Percentiles rank a stretch among this genome's conserved stretches.
These are phyloP conservation scores for Sepioteuthis lessoniana DNA, from an alignment of 2,888 invertebrate species.

Conservation along the genomic window DNA sequence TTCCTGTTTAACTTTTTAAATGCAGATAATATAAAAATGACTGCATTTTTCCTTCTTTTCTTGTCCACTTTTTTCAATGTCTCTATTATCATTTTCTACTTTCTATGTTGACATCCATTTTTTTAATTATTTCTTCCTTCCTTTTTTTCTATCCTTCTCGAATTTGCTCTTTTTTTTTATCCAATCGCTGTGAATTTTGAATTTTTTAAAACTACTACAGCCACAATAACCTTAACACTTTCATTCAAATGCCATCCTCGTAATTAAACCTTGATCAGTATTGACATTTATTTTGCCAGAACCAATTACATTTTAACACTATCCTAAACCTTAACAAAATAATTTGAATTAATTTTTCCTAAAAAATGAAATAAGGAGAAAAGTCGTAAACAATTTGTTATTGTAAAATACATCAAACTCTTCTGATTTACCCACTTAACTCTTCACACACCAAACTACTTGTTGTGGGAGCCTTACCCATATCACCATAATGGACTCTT, in stretches of 20 bases:
- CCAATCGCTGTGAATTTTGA: neutral
- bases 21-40: too few species aligned
- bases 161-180: neutral
- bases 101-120: too few species aligned
- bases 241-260: neutral
- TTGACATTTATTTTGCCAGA: neutral
- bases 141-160: neutral
- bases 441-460: too few species aligned
- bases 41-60: neutral
- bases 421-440: too few species aligned
- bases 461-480: too few species aligned
- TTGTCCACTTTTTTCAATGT: too few species aligned
- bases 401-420: too few species aligned
- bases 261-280: neutral
- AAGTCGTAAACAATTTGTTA: neutral
- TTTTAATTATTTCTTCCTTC: neutral
- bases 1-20: too few species aligned
- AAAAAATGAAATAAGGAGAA: neutral
- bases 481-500: too few species aligned
- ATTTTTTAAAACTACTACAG: neutral
- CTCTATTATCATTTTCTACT: too few species aligned
- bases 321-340: neutral
- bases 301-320: slow-evolving; percentile 4
- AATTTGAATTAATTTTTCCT: neutral
- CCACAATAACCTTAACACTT: neutral